A percentile compares a stretch with the other conserved stretches of the same genome.
These are phyloP conservation scores for Dorcus hopei DNA, from an alignment of 2,888 invertebrate species.

Conservation along the genomic window DNA sequence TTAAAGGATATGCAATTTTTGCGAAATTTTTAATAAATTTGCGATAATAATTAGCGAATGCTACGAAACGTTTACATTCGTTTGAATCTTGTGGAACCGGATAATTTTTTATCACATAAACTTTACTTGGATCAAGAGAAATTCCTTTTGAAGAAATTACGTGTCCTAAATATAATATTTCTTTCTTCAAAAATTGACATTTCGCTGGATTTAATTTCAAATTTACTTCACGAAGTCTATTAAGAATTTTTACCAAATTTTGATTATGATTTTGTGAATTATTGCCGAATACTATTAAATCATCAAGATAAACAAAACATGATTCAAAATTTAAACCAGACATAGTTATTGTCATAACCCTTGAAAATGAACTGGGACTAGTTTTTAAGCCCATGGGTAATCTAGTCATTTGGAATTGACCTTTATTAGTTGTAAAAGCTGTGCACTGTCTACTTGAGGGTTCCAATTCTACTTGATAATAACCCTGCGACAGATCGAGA, in stretches of 20 bases:
- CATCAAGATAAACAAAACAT: constrained; percentile 25
- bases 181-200: constrained; percentile 25
- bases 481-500: constrained; percentile 27
- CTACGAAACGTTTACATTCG: constrained; percentile 9
- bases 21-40: no score
- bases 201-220: constrained; percentile 27
- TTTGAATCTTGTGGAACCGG: constrained; percentile 1
- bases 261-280: constrained; percentile 22
- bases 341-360: constrained; percentile 27
- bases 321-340: constrained; percentile 26
- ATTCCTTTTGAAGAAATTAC: constrained; percentile 21
- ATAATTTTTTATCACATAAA: constrained; percentile 16
- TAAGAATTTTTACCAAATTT: constrained; percentile 20
- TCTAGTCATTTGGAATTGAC: no score
- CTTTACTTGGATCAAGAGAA: constrained; percentile 23
- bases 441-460: constrained; percentile 10
- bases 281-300: constrained; percentile 26
- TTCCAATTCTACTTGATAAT: constrained; percentile 30
- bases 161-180: constrained; percentile 21
- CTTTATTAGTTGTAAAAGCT: no score
- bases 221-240: constrained; percentile 10
- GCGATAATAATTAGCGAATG: constrained; percentile 27
- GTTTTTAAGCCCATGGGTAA: no score
- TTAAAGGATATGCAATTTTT: no score
- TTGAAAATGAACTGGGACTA: no score